Conservation (phyloP, 2,113 vertebrate genomes). For the Grallaria varia region DNA sequence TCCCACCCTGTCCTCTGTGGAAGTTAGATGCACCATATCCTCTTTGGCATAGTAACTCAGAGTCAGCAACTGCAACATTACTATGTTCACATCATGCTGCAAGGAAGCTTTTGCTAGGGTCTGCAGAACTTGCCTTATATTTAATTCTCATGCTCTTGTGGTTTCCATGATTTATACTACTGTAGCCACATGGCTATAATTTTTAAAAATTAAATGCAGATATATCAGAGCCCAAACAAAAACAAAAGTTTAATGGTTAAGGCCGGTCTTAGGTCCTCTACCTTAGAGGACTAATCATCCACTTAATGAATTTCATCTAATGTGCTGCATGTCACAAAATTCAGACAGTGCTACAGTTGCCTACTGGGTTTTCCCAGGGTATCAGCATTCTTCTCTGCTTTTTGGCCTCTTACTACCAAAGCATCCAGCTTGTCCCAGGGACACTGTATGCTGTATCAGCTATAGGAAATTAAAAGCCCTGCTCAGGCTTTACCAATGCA, state of each 20-base stretch:
- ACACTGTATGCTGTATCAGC: too few relatives aligned
- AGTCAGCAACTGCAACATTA: background rate
- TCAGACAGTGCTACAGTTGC: too few relatives aligned
- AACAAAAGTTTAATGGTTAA: background rate
- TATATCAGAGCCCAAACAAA: background rate
- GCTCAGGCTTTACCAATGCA: too few relatives aligned
- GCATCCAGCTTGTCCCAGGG: too few relatives aligned
- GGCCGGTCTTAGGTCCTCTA: background rate
- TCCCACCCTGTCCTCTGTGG: background rate
- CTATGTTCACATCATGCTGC: rapidly evolving
- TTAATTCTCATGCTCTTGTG: background rate
- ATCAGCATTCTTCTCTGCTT: too few relatives aligned
- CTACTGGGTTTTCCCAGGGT: too few relatives aligned
- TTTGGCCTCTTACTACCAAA: too few relatives aligned
- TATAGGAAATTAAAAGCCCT: too few relatives aligned
- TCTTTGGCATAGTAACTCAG: background rate
- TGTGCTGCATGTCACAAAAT: too few relatives aligned
- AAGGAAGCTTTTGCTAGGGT: background rate
- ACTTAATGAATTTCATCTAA: too few relatives aligned
- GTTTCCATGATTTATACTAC: background rate
- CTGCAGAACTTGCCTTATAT: background rate
- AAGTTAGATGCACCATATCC: background rate
- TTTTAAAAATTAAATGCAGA: background rate
- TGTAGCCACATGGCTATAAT: background rate
- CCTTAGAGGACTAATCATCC: too few relatives aligned